These are phyloP conservation scores for Plagiodera versicolora DNA, from an alignment of 2,888 invertebrate species.

Conservation along the genomic window DNA sequence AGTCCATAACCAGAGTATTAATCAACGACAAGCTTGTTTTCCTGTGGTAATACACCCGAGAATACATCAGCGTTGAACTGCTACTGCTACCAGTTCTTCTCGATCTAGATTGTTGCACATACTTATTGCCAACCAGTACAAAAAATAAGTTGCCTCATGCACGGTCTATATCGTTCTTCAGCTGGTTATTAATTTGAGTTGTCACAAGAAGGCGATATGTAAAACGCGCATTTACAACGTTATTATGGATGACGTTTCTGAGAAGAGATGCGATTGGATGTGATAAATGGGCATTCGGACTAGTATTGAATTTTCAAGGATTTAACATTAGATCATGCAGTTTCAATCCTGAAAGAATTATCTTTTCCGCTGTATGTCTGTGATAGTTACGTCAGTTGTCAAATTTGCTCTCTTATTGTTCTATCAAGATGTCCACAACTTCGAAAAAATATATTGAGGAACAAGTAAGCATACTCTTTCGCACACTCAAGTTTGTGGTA, in stretches of 20 bases:
- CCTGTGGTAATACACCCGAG: not conserved
- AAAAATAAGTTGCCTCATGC: conserved; percentile 17
- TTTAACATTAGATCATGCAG: no score
- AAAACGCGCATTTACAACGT: conserved; percentile 26
- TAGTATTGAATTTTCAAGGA: no score
- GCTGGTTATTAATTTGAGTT: conserved; percentile 34
- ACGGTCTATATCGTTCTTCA: conserved; percentile 10
- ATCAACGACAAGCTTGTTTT: conserved; percentile 2
- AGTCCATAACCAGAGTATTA: not conserved
- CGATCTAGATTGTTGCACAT: conserved; percentile 34
- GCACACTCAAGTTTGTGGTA: no score
- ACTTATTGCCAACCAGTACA: conserved; percentile 26
- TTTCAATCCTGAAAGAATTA: no score
- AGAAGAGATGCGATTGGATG: conserved; percentile 14
- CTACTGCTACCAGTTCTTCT: conserved; percentile 10
- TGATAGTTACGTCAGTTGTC: no score
- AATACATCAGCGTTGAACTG: conserved; percentile 1
- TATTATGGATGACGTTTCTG: conserved; percentile 23
- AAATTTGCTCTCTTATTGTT: no score
- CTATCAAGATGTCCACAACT: no score
- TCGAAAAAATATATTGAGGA: no score
- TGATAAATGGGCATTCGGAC: conserved; percentile 15
- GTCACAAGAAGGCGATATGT: conserved; percentile 30
- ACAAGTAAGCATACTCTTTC: no score
- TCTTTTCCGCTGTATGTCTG: no score